phyloP scores from a whole-genome alignment of 1,140 invertebrate species.

The Nasonia vitripennis region DNA sequence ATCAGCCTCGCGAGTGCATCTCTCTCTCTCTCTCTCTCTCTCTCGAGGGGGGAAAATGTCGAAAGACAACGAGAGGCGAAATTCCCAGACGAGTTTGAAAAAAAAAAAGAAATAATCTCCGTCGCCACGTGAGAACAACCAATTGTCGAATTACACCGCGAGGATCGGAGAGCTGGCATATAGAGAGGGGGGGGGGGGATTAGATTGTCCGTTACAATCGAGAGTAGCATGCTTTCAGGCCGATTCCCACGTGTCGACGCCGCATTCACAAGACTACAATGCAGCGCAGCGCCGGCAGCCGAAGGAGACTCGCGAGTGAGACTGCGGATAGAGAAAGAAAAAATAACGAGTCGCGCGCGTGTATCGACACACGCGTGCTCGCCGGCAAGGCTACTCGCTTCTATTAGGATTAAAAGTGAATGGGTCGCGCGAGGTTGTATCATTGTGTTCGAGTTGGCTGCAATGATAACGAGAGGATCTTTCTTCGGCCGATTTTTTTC shows the following conservation, averaged over 20 bases:
- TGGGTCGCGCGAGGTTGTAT: not conserved
- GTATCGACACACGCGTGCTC: not conserved
- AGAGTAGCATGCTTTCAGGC: constrained; percentile 6
- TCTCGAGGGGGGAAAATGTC: not conserved
- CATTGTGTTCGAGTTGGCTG: not conserved
- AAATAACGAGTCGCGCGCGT: not conserved
- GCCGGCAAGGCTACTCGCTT: not conserved
- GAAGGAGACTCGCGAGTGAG: not conserved
- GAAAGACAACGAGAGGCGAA: not conserved
- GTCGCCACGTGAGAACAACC: constrained; percentile 20
- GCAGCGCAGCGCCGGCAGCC: not conserved
- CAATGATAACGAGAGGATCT: not conserved
- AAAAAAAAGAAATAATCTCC: constrained; percentile 16
- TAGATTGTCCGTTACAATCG: constrained; percentile 25
- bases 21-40: too few relatives aligned
- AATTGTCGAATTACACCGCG: constrained; percentile 42
- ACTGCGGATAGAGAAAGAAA: not conserved
- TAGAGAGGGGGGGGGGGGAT: not conserved
- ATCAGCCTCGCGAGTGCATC: not conserved
- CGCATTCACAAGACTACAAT: not conserved
- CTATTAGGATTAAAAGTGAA: constrained; percentile 7
- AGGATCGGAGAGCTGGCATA: not conserved
- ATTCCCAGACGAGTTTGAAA: constrained; percentile 1
- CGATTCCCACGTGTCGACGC: constrained; percentile 27
- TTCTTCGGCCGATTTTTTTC: not conserved